Percentiles rank a stretch among this genome's conserved stretches.
Conservation (phyloP, 1,140 invertebrate genomes). For the Papilio polyxenes region DNA sequence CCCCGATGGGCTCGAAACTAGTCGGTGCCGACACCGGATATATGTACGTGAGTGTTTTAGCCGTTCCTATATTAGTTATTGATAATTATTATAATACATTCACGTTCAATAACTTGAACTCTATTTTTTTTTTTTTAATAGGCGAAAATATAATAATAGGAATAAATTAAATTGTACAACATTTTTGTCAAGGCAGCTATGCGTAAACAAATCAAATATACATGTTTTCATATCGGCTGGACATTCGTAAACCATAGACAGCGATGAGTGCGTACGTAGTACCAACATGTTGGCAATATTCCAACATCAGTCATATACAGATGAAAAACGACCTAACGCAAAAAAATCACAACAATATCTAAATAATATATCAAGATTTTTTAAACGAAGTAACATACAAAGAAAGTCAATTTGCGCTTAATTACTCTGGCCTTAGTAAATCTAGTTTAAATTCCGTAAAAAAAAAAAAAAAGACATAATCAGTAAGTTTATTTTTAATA, state of each 20-base stretch:
- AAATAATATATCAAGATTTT: background rate
- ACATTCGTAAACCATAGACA: background rate
- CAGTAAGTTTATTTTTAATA: too few species aligned
- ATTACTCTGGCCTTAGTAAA: background rate
- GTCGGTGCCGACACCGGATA: too few species aligned
- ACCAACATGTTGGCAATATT: background rate
- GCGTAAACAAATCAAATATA: background rate
- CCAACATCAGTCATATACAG: slow-evolving; percentile 8
- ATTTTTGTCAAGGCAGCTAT: background rate
- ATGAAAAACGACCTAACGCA: slow-evolving; percentile 4
- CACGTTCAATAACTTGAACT: too few species aligned
- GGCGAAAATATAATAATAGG: too few species aligned
- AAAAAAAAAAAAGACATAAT: too few species aligned
- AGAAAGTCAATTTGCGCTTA: background rate
- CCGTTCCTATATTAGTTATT: too few species aligned
- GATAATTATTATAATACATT: too few species aligned
- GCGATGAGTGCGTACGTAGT: background rate
- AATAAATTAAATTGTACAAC: background rate
- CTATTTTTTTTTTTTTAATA: too few species aligned
- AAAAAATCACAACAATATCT: background rate
- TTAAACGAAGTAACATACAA: background rate
- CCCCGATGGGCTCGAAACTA: too few species aligned
- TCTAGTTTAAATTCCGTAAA: too few species aligned
- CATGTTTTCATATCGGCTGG: background rate
- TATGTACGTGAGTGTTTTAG: too few species aligned